phyloP scores from a whole-genome alignment of 2,888 invertebrate species.

The Palloptera scutellata region DNA sequence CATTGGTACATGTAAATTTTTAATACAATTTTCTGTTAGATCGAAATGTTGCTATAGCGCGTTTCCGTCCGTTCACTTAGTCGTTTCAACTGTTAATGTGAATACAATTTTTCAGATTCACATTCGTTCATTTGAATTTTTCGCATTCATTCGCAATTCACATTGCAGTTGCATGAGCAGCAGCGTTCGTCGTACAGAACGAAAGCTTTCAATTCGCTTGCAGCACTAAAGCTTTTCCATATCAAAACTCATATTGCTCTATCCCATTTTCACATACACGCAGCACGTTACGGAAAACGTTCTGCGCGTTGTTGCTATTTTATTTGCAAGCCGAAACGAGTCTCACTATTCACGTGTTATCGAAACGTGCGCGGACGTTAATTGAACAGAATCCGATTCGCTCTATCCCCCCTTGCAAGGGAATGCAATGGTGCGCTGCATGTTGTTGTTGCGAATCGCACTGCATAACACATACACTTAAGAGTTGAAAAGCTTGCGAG shows the following conservation, averaged over 20 bases:
- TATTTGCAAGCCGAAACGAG: too few relatives aligned
- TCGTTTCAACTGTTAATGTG: conserved; percentile 44
- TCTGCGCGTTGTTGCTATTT: conserved; percentile 23
- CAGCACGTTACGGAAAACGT: conserved; percentile 46
- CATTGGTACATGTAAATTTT: too few relatives aligned
- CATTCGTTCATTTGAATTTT: conserved; percentile 37
- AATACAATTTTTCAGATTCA: conserved; percentile 7
- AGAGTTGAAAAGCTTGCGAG: background rate
- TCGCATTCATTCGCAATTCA: conserved; percentile 35
- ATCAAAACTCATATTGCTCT: conserved; percentile 3
- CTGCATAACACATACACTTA: background rate
- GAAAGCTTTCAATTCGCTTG: conserved; percentile 10
- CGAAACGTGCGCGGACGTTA: conserved; percentile 54
- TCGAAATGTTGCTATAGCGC: conserved; percentile 26
- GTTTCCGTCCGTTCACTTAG: conserved; percentile 45
- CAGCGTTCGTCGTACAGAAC: conserved; percentile 28
- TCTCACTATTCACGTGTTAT: conserved; percentile 51
- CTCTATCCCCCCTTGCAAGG: background rate
- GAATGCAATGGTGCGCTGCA: background rate
- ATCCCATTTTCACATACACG: conserved; percentile 36
- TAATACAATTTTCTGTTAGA: too few relatives aligned
- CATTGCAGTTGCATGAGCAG: conserved; percentile 48
- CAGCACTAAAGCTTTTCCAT: conserved; percentile 20
- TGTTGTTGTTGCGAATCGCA: background rate
- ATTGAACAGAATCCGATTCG: background rate